These are phyloP conservation scores for Synergus japonicus DNA, from an alignment of 2,888 invertebrate species.

Conservation along the genomic window DNA sequence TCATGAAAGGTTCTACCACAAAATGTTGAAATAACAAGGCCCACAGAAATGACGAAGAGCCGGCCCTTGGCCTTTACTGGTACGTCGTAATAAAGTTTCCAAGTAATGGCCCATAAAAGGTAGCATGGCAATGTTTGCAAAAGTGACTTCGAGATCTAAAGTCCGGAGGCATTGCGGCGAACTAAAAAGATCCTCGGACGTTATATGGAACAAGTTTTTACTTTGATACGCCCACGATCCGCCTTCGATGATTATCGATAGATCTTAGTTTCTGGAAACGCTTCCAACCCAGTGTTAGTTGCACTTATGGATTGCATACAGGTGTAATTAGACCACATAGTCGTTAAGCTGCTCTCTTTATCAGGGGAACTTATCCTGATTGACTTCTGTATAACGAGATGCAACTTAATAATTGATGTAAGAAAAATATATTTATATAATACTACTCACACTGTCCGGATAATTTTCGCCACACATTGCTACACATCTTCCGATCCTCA, in stretches of 20 bases:
- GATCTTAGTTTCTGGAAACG: background rate
- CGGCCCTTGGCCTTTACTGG: conserved; percentile 52
- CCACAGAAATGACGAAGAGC: conserved; percentile 52
- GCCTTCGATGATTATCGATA: background rate
- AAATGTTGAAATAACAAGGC: conserved; percentile 17
- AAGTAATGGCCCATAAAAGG: conserved; percentile 59
- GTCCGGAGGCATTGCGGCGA: background rate
- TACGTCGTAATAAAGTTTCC: conserved; percentile 53
- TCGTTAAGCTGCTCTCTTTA: too few species aligned
- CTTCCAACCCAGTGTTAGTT: too few species aligned
- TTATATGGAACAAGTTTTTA: background rate
- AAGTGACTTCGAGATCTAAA: background rate
- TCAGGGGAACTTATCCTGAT: background rate
- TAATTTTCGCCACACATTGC: conserved; percentile 79
- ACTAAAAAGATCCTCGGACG: background rate
- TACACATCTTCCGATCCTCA: conserved; percentile 82
- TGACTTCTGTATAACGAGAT: too few species aligned
- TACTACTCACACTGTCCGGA: conserved; percentile 66
- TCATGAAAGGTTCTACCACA: conserved; percentile 2
- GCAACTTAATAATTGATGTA: background rate
- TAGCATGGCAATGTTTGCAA: conserved; percentile 14
- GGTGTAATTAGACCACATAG: too few species aligned
- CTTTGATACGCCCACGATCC: background rate
- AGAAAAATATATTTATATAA: too few species aligned
- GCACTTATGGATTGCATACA: too few species aligned